Conservation (phyloP, 2,113 vertebrate genomes). For the Martes martes region DNA sequence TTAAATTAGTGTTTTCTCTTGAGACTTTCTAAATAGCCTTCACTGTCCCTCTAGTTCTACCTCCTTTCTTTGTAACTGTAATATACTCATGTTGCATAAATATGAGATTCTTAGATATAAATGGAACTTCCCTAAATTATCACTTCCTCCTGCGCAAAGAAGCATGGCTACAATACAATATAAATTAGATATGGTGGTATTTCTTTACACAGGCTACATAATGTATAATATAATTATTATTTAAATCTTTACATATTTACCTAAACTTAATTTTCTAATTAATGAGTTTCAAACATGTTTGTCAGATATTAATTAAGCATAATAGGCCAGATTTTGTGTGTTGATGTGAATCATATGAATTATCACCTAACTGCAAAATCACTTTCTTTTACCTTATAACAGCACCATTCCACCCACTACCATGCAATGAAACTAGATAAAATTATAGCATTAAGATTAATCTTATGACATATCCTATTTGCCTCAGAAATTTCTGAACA, state of each 20-base stretch:
- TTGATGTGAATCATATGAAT: background rate
- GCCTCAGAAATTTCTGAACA: background rate
- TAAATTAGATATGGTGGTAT: background rate
- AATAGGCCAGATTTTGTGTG: background rate
- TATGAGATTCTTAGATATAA: background rate
- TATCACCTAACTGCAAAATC: background rate
- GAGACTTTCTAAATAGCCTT: background rate
- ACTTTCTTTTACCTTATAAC: background rate
- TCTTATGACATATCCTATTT: background rate
- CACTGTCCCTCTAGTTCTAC: background rate
- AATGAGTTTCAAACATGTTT: background rate
- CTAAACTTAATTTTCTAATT: background rate
- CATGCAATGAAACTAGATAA: background rate
- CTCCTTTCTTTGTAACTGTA: background rate
- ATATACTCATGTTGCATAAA: background rate
- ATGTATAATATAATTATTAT: background rate
- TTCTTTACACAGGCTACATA: background rate
- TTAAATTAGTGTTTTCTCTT: background rate
- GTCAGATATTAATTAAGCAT: background rate
- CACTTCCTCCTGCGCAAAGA: background rate
- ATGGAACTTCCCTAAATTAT: background rate
- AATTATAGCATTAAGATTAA: background rate
- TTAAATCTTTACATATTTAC: background rate
- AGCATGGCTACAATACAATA: background rate
- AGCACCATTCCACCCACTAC: fast-evolving